Evolutionary conservation across 2,113 vertebrate genomes (phyloP), one percentile per base, ranked within the genome.

Genomic region (Chrysemys picta): DNA sequence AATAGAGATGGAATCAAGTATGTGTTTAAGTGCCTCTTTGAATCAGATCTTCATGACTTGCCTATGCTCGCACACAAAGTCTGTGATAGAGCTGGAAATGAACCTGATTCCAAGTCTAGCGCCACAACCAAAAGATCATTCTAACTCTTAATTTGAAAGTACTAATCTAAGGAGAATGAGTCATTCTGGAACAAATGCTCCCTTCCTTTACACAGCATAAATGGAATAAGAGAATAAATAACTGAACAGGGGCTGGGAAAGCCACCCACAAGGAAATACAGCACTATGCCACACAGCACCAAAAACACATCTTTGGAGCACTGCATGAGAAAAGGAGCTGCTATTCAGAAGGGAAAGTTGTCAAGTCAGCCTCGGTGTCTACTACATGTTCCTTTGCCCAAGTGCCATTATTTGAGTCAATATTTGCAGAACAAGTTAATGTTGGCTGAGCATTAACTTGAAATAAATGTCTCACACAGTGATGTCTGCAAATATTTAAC

Each of bases 401-500:
- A 87, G 56, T 84, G 38, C 49, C 45, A 72, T 54, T 72, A 5
- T 94, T 91, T 92, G 56, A 81, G 87, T 93, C 94, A 95, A 78
- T 96, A 96, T 97, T 96, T 95, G 80, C 83, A 76, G 53, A 80
- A 75, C 25, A 87, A 82, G 89, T 95, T 89, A 95, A 92, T 72
- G 53, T 3, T 92, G 79, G 53, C 83, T 92, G 89, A 96, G 87
- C 42, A 89, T 91, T 94, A 94, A 96, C 93, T 22, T 81, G 85
- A 93, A 91, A 94, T 35, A 84, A 91, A 95, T 29, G 14, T 56
- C 31, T 90, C 25, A 92, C 8, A 4, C 17, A 56, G 45, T 54
- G 78, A 2, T 93, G 82, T 78, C 87, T 89, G 53, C 72, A 79
- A 93, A 94, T 97, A 94, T 93, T 94, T 96, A 95, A 95, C 91